These are phyloP conservation scores for Acanthisitta chloris DNA, from an alignment of 2,113 vertebrate species.

Conservation along the genomic window DNA sequence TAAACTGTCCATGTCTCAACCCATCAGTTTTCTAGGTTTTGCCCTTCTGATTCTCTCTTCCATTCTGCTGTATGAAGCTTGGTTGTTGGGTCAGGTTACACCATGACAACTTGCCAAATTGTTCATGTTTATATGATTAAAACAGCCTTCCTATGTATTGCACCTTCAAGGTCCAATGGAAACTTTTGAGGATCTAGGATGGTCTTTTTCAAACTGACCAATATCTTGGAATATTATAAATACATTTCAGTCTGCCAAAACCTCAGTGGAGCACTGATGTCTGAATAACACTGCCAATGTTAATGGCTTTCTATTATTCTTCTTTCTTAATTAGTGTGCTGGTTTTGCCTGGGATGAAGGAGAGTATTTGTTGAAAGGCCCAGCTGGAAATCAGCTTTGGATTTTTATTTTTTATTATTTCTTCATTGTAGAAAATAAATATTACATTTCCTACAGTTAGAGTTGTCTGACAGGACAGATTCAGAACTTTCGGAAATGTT, in stretches of 20 bases:
- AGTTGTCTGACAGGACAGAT: not conserved
- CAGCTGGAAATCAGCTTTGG: not conserved
- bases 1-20: not conserved
- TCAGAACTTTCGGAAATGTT: not conserved
- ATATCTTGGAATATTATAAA: not conserved
- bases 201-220: not conserved
- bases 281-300: not conserved
- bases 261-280: not conserved
- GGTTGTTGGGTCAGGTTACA: not conserved
- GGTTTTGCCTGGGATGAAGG: too few species aligned
- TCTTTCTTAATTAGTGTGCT: not conserved
- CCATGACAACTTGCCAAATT: not conserved
- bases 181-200: not conserved
- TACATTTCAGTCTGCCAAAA: not conserved
- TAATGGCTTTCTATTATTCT: not conserved
- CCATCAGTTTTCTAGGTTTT: not conserved
- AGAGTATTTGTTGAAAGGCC: not conserved
- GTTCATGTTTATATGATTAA: not conserved
- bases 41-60: not conserved
- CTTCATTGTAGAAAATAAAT: not conserved
- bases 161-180: not conserved
- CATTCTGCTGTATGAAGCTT: not conserved
- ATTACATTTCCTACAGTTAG: not conserved
- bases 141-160: not conserved
- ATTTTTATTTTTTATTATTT: not conserved